Conservation (phyloP, 2,797 vertebrate genomes). For the Poecilia picta region DNA sequence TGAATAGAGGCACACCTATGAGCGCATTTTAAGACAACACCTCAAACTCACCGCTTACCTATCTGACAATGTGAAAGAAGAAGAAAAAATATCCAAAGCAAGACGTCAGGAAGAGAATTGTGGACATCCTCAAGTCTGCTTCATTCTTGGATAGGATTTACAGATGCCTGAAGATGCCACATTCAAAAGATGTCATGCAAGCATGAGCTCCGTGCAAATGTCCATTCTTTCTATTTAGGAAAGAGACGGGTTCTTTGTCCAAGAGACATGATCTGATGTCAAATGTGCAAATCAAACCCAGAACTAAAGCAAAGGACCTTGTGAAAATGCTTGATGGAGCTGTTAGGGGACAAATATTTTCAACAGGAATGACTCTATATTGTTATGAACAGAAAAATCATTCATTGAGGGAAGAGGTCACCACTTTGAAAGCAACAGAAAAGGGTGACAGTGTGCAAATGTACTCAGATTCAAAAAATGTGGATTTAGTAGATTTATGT, state of each 20-base stretch:
- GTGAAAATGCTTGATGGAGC: not conserved
- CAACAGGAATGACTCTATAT: not conserved
- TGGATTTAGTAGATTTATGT: not conserved
- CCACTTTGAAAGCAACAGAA: not conserved
- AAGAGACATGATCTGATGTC: not conserved
- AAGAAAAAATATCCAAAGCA: not conserved
- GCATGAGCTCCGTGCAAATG: not conserved
- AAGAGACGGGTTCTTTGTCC: not conserved
- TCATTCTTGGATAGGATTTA: not conserved
- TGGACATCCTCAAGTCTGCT: not conserved
- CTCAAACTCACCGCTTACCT: not conserved
- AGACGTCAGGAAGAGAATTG: not conserved
- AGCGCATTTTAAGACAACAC: not conserved
- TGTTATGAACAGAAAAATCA: not conserved
- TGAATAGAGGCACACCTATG: not conserved
- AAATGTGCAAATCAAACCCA: not conserved
- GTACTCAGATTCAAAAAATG: not conserved
- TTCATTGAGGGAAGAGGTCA: not conserved
- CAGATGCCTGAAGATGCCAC: not conserved
- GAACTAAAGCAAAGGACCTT: not conserved
- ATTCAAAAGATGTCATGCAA: not conserved
- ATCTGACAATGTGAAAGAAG: not conserved
- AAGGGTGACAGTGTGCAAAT: not conserved
- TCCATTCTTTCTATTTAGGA: not conserved
- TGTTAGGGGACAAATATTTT: not conserved